phyloP scores from a whole-genome alignment of 2,113 vertebrate genomes.

The Budorcas taxicolor region DNA sequence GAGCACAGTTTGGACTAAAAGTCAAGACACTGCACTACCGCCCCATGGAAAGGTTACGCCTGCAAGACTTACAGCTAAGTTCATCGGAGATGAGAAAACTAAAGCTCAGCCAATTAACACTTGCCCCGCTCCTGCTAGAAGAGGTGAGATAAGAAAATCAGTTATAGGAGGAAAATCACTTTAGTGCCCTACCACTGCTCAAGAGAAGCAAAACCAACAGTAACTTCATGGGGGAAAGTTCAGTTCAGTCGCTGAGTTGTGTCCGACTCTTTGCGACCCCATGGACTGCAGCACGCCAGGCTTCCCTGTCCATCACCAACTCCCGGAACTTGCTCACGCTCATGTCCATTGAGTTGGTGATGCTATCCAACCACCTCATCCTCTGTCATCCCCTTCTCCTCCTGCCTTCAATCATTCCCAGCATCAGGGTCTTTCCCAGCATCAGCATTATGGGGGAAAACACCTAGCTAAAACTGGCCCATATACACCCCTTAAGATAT shows the following conservation, averaged over 20 bases:
- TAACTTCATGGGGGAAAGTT: not conserved
- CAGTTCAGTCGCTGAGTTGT: not conserved
- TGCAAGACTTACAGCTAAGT: not conserved
- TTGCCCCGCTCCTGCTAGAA: not conserved
- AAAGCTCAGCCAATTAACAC: not conserved
- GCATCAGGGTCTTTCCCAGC: not conserved
- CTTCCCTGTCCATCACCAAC: not conserved
- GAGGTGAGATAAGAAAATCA: not conserved
- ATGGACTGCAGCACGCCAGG: not conserved
- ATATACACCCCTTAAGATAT: not conserved
- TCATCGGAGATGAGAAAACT: not conserved
- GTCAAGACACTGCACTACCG: not conserved
- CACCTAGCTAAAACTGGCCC: not conserved
- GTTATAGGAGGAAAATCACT: not conserved
- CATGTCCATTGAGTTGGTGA: rapidly evolving
- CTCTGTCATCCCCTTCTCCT: not conserved
- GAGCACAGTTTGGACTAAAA: not conserved
- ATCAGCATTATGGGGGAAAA: not conserved
- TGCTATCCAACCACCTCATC: not conserved
- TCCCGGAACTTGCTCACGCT: not conserved
- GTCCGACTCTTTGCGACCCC: not conserved
- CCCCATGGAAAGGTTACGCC: not conserved
- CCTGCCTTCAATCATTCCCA: not conserved
- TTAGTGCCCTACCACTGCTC: not conserved
- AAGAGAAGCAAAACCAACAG: not conserved